Conservation (phyloP, 2,113 vertebrate species). For the Puffinus mauretanicus region DNA sequence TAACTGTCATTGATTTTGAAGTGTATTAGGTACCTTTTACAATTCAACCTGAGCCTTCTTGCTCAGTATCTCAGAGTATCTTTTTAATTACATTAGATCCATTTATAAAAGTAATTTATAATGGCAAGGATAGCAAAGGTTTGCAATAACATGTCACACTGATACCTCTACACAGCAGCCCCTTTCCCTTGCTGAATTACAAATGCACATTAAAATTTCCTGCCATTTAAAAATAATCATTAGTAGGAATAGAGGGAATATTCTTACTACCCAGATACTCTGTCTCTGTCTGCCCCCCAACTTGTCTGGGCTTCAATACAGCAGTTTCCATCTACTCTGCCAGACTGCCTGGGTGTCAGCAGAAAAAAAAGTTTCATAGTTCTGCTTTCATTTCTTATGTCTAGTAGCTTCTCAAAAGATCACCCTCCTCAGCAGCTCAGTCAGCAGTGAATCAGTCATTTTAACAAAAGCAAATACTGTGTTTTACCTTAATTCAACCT, state of each 20-base stretch:
- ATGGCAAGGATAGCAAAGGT: not conserved
- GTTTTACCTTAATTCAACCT: not conserved
- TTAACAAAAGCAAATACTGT: not conserved
- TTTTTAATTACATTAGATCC: not conserved
- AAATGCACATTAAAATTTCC: conserved; percentile 42
- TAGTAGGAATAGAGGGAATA: not conserved
- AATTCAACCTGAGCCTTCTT: not conserved
- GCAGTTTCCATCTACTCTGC: not conserved
- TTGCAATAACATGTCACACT: not conserved
- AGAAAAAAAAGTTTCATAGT: not conserved
- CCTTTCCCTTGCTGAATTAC: conserved; percentile 27
- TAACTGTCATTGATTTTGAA: not conserved
- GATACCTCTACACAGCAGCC: not conserved
- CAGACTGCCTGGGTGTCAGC: not conserved
- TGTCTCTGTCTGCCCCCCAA: not conserved
- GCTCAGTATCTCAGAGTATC: not conserved
- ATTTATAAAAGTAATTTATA: not conserved
- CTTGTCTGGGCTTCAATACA: not conserved
- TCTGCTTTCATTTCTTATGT: not conserved
- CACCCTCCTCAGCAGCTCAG: not conserved
- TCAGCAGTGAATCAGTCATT: not conserved
- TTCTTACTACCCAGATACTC: not conserved
- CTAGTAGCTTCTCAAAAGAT: not conserved
- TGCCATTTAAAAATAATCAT: conserved; percentile 53
- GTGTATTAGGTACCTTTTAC: not conserved